Conservation (phyloP, 2,797 vertebrate species). For the Synanceia verrucosa region DNA sequence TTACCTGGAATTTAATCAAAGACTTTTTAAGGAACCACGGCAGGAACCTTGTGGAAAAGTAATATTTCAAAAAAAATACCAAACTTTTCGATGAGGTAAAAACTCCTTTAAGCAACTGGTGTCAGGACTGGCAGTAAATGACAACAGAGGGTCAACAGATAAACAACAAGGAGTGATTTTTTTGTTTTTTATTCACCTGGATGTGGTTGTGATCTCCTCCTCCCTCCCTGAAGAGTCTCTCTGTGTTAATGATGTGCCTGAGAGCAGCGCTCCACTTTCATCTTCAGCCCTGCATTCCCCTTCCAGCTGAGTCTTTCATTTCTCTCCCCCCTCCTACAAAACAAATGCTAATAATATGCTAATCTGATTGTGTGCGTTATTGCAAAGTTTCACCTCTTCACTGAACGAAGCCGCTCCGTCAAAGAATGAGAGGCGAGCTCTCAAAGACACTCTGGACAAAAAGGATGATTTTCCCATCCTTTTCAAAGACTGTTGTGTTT, state of each 20-base stretch:
- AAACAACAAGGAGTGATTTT: neutral
- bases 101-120: neutral
- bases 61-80: no score
- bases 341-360: constrained; percentile 69
- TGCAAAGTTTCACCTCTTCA: constrained; percentile 23
- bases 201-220: neutral
- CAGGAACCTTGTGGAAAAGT: no score
- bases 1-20: no score
- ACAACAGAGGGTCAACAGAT: neutral
- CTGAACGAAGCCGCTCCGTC: neutral
- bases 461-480: neutral
- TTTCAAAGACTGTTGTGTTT: neutral
- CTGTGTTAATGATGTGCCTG: constrained; percentile 4
- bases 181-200: neutral
- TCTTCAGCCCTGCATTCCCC: constrained; percentile 10
- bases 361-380: constrained; percentile 50
- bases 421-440: neutral
- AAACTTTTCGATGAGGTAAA: no score
- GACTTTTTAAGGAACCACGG: no score
- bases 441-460: neutral
- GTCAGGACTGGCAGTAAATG: neutral
- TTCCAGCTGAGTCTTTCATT: constrained; percentile 28
- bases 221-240: constrained; percentile 12
- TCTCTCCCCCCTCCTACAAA: neutral
- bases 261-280: constrained; percentile 22